Evolutionary conservation across 2,888 invertebrate species (phyloP), one percentile per base, ranked within the genome.

Genomic region (Acheta domesticus): DNA sequence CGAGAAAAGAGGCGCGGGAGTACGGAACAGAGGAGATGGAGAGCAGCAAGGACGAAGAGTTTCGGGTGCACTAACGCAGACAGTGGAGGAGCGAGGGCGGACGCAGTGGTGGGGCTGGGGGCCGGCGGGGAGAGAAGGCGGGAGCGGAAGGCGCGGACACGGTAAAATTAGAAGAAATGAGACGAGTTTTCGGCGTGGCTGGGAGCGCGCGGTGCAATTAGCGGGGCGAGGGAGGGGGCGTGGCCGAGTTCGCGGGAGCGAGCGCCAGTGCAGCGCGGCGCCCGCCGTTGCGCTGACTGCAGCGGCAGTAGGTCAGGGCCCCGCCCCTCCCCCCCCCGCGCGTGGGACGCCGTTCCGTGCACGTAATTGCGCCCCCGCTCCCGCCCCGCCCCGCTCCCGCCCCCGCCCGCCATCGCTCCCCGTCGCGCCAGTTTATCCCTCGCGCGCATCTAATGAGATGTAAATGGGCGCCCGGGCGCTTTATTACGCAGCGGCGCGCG

Each of bases 201-300:
- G 36, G 5, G 36, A 36, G 36, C 36, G 36, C 36, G 36, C 19
- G 16, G 76, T 19, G 76, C 12, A n/a, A 20, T 36, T 19, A 48
- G 48, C 48, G 19, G 48, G 77, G 77, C 77, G 49, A 36, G 77
- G 73, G 62, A 75, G 74, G 75, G 48, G 16, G 49, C 75, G 36
- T 73, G 75, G 76, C 79, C 73, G 48, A n/a, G 79, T 77, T 76
- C 79, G 50, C 78, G 49, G 75, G 36, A 62, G 77, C 50, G 50
- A 50, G 19, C 19, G 50, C 14, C 50, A 50, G 16, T 62, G n/a
- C 62, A 62, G 14, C 62, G n/a, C 11, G 12, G 62, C 62, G n/a
- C 19, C 5, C 62, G 23, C 36, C 36, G 36, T 36, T 36, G 36
- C 36, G 36, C 36, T 36, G 36, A 36, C 36, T 62, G n/a, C 62